Conservation (phyloP, 1,140 invertebrate species). For the Cardiocondyla obscurior region DNA sequence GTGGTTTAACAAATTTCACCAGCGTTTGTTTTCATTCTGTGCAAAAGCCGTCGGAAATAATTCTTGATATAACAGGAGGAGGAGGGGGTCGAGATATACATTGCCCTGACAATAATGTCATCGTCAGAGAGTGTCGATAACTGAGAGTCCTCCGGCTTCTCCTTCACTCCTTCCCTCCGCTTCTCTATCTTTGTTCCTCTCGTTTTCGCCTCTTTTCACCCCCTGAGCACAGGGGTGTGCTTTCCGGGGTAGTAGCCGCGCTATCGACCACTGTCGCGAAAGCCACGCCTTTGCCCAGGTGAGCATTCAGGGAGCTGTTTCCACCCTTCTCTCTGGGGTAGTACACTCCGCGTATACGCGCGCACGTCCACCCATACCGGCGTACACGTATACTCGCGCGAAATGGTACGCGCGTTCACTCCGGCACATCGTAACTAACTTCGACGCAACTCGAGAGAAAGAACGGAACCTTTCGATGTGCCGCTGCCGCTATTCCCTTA, state of each 20-base stretch:
- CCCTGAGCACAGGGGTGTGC: slow-evolving; percentile 61
- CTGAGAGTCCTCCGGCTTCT: slow-evolving; percentile 58
- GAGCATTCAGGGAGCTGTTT: slow-evolving; percentile 66
- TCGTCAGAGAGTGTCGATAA: slow-evolving; percentile 60
- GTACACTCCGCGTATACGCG: background rate
- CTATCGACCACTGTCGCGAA: slow-evolving; percentile 76
- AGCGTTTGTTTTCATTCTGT: slow-evolving; percentile 41
- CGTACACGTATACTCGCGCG: background rate
- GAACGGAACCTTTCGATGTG: slow-evolving; percentile 5
- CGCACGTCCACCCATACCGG: background rate
- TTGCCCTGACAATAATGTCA: slow-evolving; percentile 35
- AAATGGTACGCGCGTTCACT: slow-evolving; percentile 19
- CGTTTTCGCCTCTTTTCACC: slow-evolving; percentile 17
- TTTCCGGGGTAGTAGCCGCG: slow-evolving; percentile 62
- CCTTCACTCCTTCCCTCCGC: slow-evolving; percentile 19
- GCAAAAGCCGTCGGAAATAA: slow-evolving; percentile 42
- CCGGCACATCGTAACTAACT: slow-evolving; percentile 44
- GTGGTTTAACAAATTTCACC: slow-evolving; percentile 15
- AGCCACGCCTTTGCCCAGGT: slow-evolving; percentile 77
- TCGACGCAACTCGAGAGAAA: slow-evolving; percentile 44
- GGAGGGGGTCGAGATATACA: slow-evolving; percentile 14
- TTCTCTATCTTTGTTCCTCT: slow-evolving; percentile 4
- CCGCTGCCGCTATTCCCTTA: background rate
- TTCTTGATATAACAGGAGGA: slow-evolving; percentile 47
- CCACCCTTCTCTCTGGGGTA: slow-evolving; percentile 52